Conservation (phyloP, 2,113 vertebrate genomes). For the Bolborhynchus lineola region DNA sequence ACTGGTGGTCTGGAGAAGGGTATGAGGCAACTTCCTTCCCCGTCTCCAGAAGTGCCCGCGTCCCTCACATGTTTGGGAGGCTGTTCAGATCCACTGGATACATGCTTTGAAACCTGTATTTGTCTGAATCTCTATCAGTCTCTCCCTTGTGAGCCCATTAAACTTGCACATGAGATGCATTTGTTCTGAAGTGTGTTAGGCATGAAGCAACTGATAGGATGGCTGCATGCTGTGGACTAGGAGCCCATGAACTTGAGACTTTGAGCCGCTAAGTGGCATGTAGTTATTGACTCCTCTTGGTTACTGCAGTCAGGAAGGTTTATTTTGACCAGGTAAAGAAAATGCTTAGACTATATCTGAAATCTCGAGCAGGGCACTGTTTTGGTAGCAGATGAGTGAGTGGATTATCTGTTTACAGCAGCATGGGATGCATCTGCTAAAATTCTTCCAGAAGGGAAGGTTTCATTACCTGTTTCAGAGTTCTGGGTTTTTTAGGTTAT, state of each 20-base stretch:
- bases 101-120: background rate
- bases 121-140: background rate
- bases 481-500: background rate
- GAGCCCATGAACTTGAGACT: constrained; percentile 29
- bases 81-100: rapidly evolving
- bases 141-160: background rate
- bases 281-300: background rate
- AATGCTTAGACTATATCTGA: background rate
- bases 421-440: background rate
- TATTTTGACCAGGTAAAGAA: background rate
- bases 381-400: background rate
- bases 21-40: background rate
- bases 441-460: background rate
- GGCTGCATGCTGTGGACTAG: rapidly evolving
- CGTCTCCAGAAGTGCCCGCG: rapidly evolving
- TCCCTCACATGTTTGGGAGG: background rate
- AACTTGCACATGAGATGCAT: background rate
- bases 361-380: background rate
- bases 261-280: background rate
- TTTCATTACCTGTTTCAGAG: background rate
- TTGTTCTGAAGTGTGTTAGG: background rate
- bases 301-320: background rate
- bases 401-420: background rate
- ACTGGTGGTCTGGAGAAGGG: constrained; percentile 20
- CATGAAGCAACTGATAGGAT: background rate